Base-by-base conservation (phyloP, 2,888 invertebrate species). In the Drosophila engyochracea region DNA sequence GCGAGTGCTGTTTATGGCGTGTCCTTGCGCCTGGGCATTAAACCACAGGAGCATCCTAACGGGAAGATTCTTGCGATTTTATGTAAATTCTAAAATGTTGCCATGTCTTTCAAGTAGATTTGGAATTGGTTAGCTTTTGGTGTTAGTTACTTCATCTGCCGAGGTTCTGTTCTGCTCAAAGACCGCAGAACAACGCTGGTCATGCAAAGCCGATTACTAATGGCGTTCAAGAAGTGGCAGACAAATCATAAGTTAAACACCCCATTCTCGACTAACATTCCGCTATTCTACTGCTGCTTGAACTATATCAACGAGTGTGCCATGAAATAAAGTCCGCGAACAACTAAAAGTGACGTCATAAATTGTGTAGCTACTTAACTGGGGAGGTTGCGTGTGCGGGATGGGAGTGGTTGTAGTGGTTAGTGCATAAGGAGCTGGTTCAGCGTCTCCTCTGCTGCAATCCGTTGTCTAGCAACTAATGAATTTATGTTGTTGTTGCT, bases 341-440 rank as follows among this genome's bases (percentile, higher is more conserved):
- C 73, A 85, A 80, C 90, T 84, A 63, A 72, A 74, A 84, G 75
- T 85, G 88, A 84, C 82, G 88, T 87, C 85, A 85, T 85, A 85
- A 82, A 89, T 89, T 85, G 76, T 73, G 76, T 70, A 73, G 79
- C 75, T 72, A 79, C 82, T 86, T 86, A 89, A 74, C 59, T 41
- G 53, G 30, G 22, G 52, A 31, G 33, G 30, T 31, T 22, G 37
- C 37, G 47, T 47, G 55, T 49, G n/a, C n/a, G 39, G 9, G 22
- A 5, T 31, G 22, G 9, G 41, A 2, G 10, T 35, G 31, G 16
- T 25, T 19, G 37, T 16, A 16, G 19, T n/a, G 41, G 9, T 35
- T 30, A 35, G 33, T 47, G 39, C 33, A 54, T 31, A 55, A 54
- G 51, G 53, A 62, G 44, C 57, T 33, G 49, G n/a, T 2, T 44